phyloP scores from a whole-genome alignment of 2,888 invertebrate genomes.

The Trachelus tabidus region DNA sequence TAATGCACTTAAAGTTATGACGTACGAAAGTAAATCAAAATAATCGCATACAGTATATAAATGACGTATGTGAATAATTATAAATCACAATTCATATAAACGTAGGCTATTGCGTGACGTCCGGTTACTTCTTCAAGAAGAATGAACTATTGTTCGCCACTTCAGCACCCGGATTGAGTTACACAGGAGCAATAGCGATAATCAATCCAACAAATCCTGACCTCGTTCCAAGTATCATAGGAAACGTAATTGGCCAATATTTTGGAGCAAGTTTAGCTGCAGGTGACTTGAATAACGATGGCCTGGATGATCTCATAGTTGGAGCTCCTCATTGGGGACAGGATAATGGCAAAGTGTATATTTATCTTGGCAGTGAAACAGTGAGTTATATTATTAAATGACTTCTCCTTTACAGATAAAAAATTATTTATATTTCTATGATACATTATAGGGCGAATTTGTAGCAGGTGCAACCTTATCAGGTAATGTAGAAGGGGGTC shows the following conservation, averaged over 20 bases:
- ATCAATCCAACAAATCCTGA: not conserved
- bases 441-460: conserved; percentile 27
- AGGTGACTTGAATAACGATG: conserved; percentile 55
- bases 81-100: not conserved
- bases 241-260: conserved; percentile 48
- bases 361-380: conserved; percentile 37
- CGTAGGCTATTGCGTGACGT: conserved; percentile 48
- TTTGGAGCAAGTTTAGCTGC: conserved; percentile 52
- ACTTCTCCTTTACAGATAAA: not conserved
- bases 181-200: conserved; percentile 38
- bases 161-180: conserved; percentile 48
- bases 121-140: conserved; percentile 45
- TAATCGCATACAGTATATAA: not conserved
- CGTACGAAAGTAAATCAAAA: too few species aligned
- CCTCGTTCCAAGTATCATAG: not conserved
- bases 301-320: conserved; percentile 51
- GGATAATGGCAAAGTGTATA: conserved; percentile 50
- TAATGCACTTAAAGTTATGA: too few species aligned
- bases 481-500: conserved; percentile 64
- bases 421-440: not conserved
- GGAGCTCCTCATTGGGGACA: conserved; percentile 56
- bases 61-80: not conserved
- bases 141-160: conserved; percentile 37
- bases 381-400: conserved; percentile 1
- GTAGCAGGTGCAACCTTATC: conserved; percentile 30